Conservation (phyloP, 2,113 vertebrate genomes). For the Rhegmatorhina hoffmannsi region DNA sequence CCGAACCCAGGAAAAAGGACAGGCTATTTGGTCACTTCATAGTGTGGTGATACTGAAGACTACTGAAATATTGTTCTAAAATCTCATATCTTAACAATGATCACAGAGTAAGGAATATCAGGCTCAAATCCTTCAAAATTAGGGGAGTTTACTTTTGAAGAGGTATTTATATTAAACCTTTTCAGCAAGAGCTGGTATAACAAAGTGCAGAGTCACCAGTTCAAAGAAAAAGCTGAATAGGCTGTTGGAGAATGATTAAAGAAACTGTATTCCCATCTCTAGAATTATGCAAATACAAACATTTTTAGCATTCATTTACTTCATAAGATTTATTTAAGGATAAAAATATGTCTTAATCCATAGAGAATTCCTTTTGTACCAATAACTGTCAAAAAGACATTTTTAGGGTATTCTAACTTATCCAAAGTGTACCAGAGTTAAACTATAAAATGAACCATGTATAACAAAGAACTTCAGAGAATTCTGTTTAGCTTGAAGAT, state of each 20-base stretch:
- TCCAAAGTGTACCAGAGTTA: background rate
- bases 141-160: background rate
- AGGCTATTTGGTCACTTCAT: background rate
- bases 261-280: background rate
- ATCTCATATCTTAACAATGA: background rate
- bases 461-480: background rate
- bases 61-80: background rate
- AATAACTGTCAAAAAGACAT: background rate
- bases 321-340: background rate
- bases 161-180: background rate
- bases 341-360: conserved; percentile 34
- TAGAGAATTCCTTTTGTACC: background rate
- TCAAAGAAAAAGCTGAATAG: conserved; percentile 39
- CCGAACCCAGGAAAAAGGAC: background rate
- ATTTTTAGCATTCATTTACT: background rate
- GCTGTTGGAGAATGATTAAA: conserved; percentile 38
- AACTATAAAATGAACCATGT: background rate
- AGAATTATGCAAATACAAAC: conserved; percentile 35
- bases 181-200: background rate
- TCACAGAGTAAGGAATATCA: background rate
- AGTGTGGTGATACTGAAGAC: background rate
- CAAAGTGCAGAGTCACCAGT: background rate
- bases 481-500: background rate
- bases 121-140: background rate
- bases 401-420: conserved; percentile 4